phyloP scores from a whole-genome alignment of 2,888 invertebrate species.

The Hydroisotoma schaefferi region DNA sequence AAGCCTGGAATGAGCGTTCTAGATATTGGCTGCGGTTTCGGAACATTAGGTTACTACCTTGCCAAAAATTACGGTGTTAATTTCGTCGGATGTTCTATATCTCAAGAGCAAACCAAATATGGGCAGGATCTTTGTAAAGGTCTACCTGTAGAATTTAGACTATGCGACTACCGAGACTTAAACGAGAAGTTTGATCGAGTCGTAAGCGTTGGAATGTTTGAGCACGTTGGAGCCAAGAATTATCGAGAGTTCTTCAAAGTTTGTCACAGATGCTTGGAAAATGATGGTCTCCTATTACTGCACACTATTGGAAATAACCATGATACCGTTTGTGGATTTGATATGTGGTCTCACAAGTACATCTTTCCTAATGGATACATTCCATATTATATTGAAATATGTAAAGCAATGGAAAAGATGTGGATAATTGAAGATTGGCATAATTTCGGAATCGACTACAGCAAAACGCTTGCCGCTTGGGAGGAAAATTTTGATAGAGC shows the following conservation, averaged over 20 bases:
- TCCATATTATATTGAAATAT: conserved; percentile 1
- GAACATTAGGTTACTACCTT: conserved; percentile 28
- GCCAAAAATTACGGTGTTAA: conserved; percentile 29
- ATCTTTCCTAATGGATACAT: background rate
- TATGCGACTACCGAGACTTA: conserved; percentile 30
- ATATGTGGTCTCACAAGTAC: conserved; percentile 8
- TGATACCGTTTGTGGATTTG: background rate
- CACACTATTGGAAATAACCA: conserved; percentile 8
- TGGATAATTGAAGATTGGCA: conserved; percentile 41
- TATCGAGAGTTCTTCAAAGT: conserved; percentile 30
- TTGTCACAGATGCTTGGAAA: background rate
- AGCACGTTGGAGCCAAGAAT: conserved; percentile 32
- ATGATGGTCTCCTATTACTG: conserved; percentile 4
- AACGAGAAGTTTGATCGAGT: conserved; percentile 33
- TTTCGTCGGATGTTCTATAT: conserved; percentile 32
- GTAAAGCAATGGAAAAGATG: conserved; percentile 9
- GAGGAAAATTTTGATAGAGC: conserved; percentile 22
- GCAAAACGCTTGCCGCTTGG: conserved; percentile 33
- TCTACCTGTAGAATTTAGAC: conserved; percentile 13
- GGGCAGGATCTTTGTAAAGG: conserved; percentile 12
- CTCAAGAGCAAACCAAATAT: conserved; percentile 23
- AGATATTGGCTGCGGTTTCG: conserved; percentile 36
- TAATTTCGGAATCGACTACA: conserved; percentile 36
- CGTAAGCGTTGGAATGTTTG: conserved; percentile 38
- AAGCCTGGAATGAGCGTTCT: conserved; percentile 39